Percentiles rank a stretch among this genome's conserved stretches.
Evolutionary conservation across 2,797 vertebrate genomes (phyloP).

Genomic region (Mergus octosetaceus): DNA sequence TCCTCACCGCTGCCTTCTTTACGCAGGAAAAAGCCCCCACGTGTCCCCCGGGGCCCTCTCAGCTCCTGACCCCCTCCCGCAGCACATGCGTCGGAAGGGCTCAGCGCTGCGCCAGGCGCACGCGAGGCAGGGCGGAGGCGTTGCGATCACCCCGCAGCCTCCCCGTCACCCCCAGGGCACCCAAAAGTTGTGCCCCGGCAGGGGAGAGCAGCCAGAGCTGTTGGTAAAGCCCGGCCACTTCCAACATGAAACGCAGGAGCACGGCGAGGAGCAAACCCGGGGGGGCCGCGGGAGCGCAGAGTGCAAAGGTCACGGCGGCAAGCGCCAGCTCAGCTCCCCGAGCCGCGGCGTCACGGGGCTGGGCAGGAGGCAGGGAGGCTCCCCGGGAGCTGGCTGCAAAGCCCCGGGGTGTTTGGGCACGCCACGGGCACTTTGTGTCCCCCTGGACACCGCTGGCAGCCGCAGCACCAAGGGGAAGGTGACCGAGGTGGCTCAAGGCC

Average conservation of each 20-base stretch:
- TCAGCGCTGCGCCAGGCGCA: neutral
- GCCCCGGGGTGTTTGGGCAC: fast-evolving
- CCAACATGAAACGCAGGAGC: fast-evolving
- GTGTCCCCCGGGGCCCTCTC: neutral
- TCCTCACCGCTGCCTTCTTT: neutral
- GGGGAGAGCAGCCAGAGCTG: neutral
- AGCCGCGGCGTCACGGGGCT: fast-evolving
- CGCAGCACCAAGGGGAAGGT: neutral
- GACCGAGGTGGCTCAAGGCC: fast-evolving
- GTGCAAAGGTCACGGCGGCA: neutral
- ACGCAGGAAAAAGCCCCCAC: neutral
- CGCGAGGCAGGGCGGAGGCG: neutral
- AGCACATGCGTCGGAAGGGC: neutral
- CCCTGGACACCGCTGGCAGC: fast-evolving
- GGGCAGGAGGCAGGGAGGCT: fast-evolving
- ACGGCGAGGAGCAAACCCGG: fast-evolving
- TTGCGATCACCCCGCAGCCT: neutral
- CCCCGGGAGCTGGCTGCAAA: fast-evolving
- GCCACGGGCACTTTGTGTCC: neutral
- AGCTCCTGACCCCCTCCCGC: neutral
- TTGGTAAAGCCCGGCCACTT: neutral
- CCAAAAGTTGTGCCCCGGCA: fast-evolving
- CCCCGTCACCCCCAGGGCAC: neutral
- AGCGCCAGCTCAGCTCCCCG: neutral
- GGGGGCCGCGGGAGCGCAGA: neutral